Evolutionary conservation across 1,140 invertebrate species (phyloP), one percentile per base, ranked within the genome.

Genomic region (Myzus persicae): DNA sequence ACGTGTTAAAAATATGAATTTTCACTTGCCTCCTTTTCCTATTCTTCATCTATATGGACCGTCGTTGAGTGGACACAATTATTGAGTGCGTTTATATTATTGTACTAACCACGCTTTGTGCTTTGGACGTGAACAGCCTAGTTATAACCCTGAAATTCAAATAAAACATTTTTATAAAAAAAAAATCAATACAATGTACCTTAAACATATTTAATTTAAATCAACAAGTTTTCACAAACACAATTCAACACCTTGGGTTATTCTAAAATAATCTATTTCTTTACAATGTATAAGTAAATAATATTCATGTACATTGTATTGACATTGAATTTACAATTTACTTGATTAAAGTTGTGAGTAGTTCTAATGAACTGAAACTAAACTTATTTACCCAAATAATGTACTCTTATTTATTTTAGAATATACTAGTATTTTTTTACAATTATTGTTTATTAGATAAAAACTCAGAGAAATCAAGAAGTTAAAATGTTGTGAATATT

Each of bases 1-100:
- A 76, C 31, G 31, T 36, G 59, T 76, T n/a, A 36, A 76, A 76
- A 76, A 76, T 76, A n/a, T 87, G 26, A 44, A 44, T n/a, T 44
- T 91, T 24, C 22, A 81, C 90, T 91, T 76, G 42, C 90, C 90
- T 91, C 46, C n/a, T 91, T 22, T 91, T 91, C 14, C 67, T 81
- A 46, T 81, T 76, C 90, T 67, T 91, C 90, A 91, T 91, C 67
- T 91, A 76, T n/a, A n/a, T n/a, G 48, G 54, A 44, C 42, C 6
- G 42, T 81, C 42, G 59, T 46, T 11, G 22, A 59, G 54, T 42
- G 90, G 26, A 81, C 59, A 81, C 59, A 44, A 81, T 76, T 82
- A 91, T 46, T 48, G 42, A 81, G n/a, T 22, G 9, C 8, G 87
- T 18, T 38, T 89, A 38, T 89, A 38, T 51, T 88, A 48, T 18